These are phyloP conservation scores for Numenius phaeopus DNA, from an alignment of 2,797 vertebrate species.

Conservation along the genomic window DNA sequence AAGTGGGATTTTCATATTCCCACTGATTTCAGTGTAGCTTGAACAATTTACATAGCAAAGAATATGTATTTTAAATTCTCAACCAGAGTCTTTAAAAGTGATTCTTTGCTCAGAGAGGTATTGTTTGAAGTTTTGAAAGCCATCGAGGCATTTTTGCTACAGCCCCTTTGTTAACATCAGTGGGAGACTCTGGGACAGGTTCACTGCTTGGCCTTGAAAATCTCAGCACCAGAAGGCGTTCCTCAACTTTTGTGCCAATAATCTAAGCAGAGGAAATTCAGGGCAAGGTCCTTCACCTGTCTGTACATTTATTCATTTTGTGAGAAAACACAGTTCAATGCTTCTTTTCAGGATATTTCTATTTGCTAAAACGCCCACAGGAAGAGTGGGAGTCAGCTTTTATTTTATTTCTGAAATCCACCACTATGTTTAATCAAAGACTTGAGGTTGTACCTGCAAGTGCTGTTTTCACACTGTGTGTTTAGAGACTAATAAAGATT, in stretches of 20 bases:
- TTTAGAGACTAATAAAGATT: constrained; percentile 31
- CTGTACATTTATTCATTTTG: background rate
- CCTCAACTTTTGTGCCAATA: background rate
- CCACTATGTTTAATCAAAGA: background rate
- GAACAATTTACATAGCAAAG: background rate
- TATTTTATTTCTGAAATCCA: background rate
- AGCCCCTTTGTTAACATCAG: background rate
- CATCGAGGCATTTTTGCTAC: background rate
- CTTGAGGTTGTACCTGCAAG: background rate
- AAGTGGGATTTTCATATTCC: background rate
- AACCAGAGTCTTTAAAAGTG: background rate
- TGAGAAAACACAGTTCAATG: background rate
- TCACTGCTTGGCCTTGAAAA: background rate
- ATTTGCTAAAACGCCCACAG: background rate
- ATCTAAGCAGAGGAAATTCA: background rate
- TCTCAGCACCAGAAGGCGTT: background rate
- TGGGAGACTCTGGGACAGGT: background rate
- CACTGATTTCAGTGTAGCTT: background rate
- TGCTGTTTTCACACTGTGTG: background rate
- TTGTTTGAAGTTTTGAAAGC: background rate
- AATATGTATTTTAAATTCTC: background rate
- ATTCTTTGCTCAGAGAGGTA: background rate
- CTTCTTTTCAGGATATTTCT: background rate
- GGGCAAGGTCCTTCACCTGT: background rate
- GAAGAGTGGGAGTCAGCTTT: background rate